Evolutionary conservation across 2,113 vertebrate species (phyloP).

Genomic region (Rhinolophus ferrumequinum): DNA sequence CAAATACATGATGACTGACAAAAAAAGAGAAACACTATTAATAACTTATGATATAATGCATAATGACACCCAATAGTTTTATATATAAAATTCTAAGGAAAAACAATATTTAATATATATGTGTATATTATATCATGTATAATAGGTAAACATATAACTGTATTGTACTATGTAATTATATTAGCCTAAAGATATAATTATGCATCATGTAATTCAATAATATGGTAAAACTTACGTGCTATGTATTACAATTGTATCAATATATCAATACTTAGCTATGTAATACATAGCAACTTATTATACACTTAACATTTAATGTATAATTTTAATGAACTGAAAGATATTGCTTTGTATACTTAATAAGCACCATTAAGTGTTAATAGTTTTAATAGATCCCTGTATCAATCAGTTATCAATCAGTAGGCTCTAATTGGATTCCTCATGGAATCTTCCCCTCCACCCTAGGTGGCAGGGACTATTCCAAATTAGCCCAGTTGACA

Average conservation of each 20-base stretch:
- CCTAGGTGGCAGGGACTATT: not conserved
- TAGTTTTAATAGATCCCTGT: not conserved
- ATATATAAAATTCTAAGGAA: not conserved
- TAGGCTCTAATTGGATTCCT: not conserved
- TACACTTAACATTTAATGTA: not conserved
- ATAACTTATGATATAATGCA: constrained; percentile 48
- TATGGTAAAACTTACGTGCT: not conserved
- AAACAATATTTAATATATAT: not conserved
- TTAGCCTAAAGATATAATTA: constrained; percentile 21
- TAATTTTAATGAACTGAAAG: not conserved
- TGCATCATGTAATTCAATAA: not conserved
- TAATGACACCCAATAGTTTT: constrained; percentile 17
- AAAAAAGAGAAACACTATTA: constrained; percentile 29
- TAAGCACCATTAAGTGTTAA: not conserved
- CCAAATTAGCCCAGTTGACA: not conserved
- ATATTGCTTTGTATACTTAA: not conserved
- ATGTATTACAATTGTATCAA: not conserved
- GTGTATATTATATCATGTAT: not conserved
- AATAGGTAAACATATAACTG: not conserved
- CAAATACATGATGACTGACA: not conserved
- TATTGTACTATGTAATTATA: not conserved
- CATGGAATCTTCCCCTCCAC: not conserved
- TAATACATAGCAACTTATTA: not conserved
- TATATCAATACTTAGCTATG: not conserved
- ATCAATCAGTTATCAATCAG: not conserved